phyloP scores from a whole-genome alignment of 2,113 vertebrate species.

The Microtus pennsylvanicus region DNA sequence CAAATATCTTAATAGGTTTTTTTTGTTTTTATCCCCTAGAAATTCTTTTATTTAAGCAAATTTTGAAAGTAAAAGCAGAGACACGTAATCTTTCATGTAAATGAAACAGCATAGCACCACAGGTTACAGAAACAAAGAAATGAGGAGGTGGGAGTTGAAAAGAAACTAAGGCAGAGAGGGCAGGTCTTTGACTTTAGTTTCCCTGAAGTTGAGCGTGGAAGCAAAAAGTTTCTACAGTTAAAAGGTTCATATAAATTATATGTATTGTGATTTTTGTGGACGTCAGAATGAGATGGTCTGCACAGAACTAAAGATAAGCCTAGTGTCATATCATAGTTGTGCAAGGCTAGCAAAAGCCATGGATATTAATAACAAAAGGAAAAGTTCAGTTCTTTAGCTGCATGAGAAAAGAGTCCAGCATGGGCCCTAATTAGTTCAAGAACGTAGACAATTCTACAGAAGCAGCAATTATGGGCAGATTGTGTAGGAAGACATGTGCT shows the following conservation, averaged over 20 bases:
- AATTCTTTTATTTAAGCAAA: constrained; percentile 62
- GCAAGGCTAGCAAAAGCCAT: constrained; percentile 75
- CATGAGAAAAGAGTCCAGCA: constrained; percentile 60
- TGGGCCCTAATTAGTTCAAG: constrained; percentile 65
- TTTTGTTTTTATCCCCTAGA: neutral
- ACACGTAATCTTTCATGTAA: constrained; percentile 6
- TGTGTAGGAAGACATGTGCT: constrained; percentile 86
- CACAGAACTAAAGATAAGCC: constrained; percentile 74
- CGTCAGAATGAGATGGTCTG: constrained; percentile 66
- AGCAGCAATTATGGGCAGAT: constrained; percentile 73
- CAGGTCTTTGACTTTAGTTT: constrained; percentile 38
- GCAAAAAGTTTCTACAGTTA: constrained; percentile 63
- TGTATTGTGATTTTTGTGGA: constrained; percentile 47
- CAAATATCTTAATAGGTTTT: neutral
- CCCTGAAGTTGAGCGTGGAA: constrained; percentile 41
- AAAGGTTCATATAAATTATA: constrained; percentile 57
- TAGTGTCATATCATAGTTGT: constrained; percentile 39
- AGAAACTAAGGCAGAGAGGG: neutral
- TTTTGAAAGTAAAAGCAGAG: constrained; percentile 18
- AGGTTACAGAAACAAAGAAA: neutral
- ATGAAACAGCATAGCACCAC: neutral
- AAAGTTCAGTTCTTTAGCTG: constrained; percentile 57
- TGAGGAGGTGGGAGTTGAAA: neutral
- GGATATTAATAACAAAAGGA: constrained; percentile 58
- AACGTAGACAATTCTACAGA: constrained; percentile 80